Conservation (phyloP, 2,113 vertebrate species). For the Scartelaos histophorus region DNA sequence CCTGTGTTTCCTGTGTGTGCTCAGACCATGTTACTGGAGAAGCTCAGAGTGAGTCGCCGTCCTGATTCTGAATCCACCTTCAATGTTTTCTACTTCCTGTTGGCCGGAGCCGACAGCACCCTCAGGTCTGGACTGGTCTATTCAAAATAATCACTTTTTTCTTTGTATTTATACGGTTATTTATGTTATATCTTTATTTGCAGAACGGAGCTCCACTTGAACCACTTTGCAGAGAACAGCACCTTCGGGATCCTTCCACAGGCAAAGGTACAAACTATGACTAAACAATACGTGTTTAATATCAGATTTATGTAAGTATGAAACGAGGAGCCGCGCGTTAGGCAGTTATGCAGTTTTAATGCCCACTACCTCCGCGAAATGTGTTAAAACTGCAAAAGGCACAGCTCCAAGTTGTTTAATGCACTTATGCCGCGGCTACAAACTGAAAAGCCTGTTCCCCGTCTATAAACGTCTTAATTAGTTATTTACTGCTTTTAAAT, state of each 20-base stretch:
- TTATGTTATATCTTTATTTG: neutral
- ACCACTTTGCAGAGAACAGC: slow-evolving; percentile 92
- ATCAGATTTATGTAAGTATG: no score
- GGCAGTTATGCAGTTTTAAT: no score
- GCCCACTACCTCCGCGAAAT: no score
- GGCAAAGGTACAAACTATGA: slow-evolving; percentile 80
- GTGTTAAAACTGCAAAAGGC: no score
- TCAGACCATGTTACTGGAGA: slow-evolving; percentile 96
- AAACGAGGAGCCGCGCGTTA: no score
- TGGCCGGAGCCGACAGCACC: slow-evolving; percentile 87
- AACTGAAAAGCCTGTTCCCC: no score
- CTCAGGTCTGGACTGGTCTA: slow-evolving; percentile 78
- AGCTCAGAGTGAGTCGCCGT: slow-evolving; percentile 85
- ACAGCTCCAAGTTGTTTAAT: no score
- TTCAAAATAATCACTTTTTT: neutral
- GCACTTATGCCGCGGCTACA: no score
- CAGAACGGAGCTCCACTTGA: slow-evolving; percentile 97
- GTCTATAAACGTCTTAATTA: no score
- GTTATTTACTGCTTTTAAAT: no score
- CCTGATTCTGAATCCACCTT: slow-evolving; percentile 87
- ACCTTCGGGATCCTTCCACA: slow-evolving; percentile 87
- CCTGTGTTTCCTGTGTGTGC: neutral
- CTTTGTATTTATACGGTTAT: neutral
- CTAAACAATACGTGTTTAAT: no score
- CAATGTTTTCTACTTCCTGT: slow-evolving; percentile 93